Evolutionary conservation across 2,888 invertebrate species (phyloP), one percentile per base, ranked within the genome.

Genomic region (Cephonodes hylas): DNA sequence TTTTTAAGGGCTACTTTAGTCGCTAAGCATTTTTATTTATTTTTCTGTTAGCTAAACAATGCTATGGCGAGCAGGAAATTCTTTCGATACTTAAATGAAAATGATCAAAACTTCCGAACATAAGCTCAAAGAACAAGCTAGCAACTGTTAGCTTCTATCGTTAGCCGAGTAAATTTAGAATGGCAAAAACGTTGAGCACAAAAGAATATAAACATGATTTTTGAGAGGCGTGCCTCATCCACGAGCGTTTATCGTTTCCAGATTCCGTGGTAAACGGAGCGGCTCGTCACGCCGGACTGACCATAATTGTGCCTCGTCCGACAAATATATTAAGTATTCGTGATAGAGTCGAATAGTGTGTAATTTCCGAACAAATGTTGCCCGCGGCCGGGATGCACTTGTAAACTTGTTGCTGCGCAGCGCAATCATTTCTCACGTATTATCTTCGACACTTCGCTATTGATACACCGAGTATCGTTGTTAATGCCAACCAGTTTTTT

Each of bases 281-380:
- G 82, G 74, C 66, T 72, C 85, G 86, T 87, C 83, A 88, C 82
- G 86, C 75, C 75, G 78, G 74, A 78, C 82, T 83, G 86, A 64
- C 76, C 82, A 80, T 81, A 83, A 85, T 83, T 84, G 84, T 81
- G 73, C 74, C 75, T 76, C 74, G 75, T 74, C 84, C 84, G 77
- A 85, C 83, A 86, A 87, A 86, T 85, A 81, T 84, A 86, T 87
- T 85, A 87, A 85, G 81, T 84, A 83, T 84, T 83, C 81, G 80
- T 82, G 79, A 85, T 86, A 81, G 77, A 77, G 76, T 73, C 74
- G 71, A 67, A 63, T 67, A 70, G 69, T 84, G 74, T 85, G 79
- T 87, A 84, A 86, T 87, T 86, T 85, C 77, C 77, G 74, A 84
- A 73, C 72, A 78, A 80, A 82, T 74, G 74, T 72, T 69, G 79